Percentiles rank a stretch among this genome's conserved stretches.
These are phyloP conservation scores for Acanthurus lineatus DNA, from an alignment of 2,797 vertebrate genomes.

Conservation along the genomic window DNA sequence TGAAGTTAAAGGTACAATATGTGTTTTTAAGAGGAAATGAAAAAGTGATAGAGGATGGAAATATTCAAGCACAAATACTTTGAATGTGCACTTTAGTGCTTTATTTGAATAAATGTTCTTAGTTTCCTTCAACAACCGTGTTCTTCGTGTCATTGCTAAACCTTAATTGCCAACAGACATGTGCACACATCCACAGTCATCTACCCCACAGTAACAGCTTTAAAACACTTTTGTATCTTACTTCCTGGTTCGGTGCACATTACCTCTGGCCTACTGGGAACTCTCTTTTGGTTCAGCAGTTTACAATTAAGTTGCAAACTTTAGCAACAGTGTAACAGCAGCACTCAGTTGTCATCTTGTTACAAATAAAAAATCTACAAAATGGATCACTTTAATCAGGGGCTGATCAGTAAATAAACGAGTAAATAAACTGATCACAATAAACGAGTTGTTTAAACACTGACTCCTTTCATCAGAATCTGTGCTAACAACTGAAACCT, in stretches of 20 bases:
- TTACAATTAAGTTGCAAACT: neutral
- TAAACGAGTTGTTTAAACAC: neutral
- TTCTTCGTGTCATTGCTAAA: neutral
- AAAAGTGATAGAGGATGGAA: too few species aligned
- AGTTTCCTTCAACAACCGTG: neutral
- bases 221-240: conserved; percentile 1
- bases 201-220: neutral
- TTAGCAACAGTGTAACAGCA: neutral
- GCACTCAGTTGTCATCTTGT: neutral
- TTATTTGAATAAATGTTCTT: neutral
- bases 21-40: neutral
- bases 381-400: neutral
- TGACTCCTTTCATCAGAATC: neutral
- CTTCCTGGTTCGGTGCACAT: conserved; percentile 36
- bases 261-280: conserved; percentile 20
- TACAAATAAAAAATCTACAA: conserved; percentile 1
- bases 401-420: conserved; percentile 2
- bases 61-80: neutral
- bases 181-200: neutral
- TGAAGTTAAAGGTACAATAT: neutral
- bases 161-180: neutral
- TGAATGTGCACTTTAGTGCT: neutral
- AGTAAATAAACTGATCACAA: too few species aligned
- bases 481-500: conserved; percentile 41
- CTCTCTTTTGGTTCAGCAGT: conserved; percentile 12